Conservation (phyloP, 2,888 invertebrate genomes). For the Stenolophus ochropezus region DNA sequence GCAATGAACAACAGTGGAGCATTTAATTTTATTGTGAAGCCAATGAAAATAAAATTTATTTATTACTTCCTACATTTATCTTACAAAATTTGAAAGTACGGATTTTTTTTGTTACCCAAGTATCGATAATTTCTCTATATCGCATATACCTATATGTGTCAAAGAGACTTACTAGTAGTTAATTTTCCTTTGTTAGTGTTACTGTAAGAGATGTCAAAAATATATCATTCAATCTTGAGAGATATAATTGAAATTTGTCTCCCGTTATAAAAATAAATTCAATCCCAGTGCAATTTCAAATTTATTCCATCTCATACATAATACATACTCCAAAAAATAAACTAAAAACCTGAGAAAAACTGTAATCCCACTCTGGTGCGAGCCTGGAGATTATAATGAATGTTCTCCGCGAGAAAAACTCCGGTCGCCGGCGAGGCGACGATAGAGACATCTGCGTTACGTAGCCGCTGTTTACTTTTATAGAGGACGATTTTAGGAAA, state of each 20-base stretch:
- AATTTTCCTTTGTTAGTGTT: no score
- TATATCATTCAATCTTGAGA: no score
- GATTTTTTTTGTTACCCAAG: no score
- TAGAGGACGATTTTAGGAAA: slow-evolving; percentile 40
- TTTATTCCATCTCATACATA: background rate
- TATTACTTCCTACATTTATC: no score
- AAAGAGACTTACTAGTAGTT: no score
- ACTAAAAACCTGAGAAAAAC: background rate
- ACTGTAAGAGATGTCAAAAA: no score
- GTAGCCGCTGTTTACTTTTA: slow-evolving; percentile 40
- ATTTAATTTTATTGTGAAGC: no score
- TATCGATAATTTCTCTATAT: no score
- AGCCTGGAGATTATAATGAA: background rate
- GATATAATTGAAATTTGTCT: background rate
- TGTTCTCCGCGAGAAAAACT: background rate
- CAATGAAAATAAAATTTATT: no score
- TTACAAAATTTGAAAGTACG: no score
- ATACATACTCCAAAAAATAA: background rate
- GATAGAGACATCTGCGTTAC: slow-evolving; percentile 45
- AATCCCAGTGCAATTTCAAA: background rate
- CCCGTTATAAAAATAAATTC: background rate
- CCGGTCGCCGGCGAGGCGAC: background rate
- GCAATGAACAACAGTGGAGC: no score
- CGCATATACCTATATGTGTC: no score
- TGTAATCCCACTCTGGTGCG: background rate